These are phyloP conservation scores for Drosophila kepulauana DNA, from an alignment of 1,140 invertebrate species.

Conservation along the genomic window DNA sequence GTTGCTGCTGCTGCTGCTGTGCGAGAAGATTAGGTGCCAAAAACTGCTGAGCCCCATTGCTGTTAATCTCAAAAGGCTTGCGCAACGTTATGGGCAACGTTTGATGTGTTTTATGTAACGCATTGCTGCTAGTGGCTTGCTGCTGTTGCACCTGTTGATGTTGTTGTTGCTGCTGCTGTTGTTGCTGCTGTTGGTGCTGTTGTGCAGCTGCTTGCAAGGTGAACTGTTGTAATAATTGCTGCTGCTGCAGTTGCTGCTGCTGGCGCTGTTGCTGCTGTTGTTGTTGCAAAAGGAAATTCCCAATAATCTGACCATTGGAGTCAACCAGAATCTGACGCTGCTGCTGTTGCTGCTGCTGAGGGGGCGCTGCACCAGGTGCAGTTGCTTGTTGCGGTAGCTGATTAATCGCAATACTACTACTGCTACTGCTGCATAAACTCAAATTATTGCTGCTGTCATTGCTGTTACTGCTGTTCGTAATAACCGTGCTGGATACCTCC, in stretches of 20 bases:
- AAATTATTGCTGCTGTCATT: conserved; percentile 80
- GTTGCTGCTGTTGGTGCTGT: conserved; percentile 56
- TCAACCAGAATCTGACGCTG: conserved; percentile 79
- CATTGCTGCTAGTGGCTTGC: conserved; percentile 67
- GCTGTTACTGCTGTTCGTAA: conserved; percentile 82
- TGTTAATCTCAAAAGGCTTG: conserved; percentile 54
- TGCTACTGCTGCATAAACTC: conserved; percentile 71
- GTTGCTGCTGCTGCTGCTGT: conserved; percentile 57
- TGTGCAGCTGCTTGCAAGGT: conserved; percentile 71
- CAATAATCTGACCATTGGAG: conserved; percentile 82
- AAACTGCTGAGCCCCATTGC: conserved; percentile 69
- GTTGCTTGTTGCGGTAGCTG: conserved; percentile 60
- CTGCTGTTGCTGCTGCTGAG: conserved; percentile 45
- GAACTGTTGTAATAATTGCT: conserved; percentile 68
- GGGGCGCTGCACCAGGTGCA: conserved; percentile 31
- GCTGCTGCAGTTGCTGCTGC: conserved; percentile 54
- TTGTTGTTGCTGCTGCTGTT: conserved; percentile 50
- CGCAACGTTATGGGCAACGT: conserved; percentile 60
- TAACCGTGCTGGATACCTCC: conserved; percentile 83
- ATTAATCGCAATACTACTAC: conserved; percentile 57
- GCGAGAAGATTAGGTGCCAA: conserved; percentile 59
- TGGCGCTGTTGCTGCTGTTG: conserved; percentile 65
- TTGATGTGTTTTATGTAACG: conserved; percentile 53
- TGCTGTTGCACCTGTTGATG: conserved; percentile 56
- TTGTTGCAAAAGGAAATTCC: conserved; percentile 78